A percentile compares a stretch with the other conserved stretches of the same genome.
These are phyloP conservation scores for Albula goreensis DNA, from an alignment of 2,113 vertebrate genomes.

Conservation along the genomic window DNA sequence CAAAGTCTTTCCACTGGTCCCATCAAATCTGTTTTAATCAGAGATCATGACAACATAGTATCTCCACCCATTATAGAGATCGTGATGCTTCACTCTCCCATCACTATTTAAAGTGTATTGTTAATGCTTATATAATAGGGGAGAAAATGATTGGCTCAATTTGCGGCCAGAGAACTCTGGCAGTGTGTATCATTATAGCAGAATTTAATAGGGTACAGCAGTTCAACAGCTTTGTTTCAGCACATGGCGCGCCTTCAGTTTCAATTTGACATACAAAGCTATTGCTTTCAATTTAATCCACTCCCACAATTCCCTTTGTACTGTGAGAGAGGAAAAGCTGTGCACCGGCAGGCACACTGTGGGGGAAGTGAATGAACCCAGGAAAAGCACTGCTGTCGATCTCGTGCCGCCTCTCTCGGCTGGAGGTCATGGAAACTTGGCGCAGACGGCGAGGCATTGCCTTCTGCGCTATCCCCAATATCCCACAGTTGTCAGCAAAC, in stretches of 20 bases:
- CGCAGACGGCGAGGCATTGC: background rate
- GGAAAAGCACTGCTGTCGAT: background rate
- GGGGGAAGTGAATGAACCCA: background rate
- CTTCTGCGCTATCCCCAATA: background rate
- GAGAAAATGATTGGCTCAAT: background rate
- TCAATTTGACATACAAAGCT: background rate
- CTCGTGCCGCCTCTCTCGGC: background rate
- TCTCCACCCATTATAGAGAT: background rate
- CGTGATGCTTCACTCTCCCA: background rate
- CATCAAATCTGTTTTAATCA: background rate
- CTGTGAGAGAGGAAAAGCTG: background rate
- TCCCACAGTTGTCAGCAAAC: background rate
- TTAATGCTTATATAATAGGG: background rate
- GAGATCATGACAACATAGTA: background rate
- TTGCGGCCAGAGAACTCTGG: background rate
- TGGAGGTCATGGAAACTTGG: background rate
- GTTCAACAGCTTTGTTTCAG: background rate
- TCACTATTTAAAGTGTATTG: background rate
- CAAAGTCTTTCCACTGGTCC: background rate
- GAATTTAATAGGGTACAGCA: background rate
- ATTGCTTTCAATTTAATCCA: background rate
- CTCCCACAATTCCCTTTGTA: background rate
- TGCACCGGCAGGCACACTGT: background rate
- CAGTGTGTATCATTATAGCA: background rate
- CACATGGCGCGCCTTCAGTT: background rate